These are phyloP conservation scores for Loriculus beryllinus DNA, from an alignment of 2,797 vertebrate species.

Conservation along the genomic window DNA sequence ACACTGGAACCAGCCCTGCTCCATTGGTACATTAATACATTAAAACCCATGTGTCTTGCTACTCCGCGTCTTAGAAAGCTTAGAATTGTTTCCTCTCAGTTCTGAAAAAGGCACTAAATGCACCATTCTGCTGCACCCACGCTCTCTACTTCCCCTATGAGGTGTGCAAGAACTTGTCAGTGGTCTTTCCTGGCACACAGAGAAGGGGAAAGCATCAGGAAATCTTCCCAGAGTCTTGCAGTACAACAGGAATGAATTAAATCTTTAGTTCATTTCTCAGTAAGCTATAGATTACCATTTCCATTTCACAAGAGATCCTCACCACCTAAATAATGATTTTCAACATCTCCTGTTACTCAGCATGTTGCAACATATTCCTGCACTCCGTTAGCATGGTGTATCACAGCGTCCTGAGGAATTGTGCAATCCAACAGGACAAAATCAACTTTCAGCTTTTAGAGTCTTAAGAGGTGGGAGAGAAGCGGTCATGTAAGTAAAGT, in stretches of 20 bases:
- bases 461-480: background rate
- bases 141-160: background rate
- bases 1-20: background rate
- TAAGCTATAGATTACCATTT: background rate
- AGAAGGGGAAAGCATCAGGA: background rate
- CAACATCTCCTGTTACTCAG: conserved; percentile 53
- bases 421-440: background rate
- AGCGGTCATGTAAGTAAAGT: background rate
- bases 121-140: background rate
- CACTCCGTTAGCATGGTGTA: rapidly evolving
- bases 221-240: background rate
- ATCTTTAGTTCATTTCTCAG: background rate
- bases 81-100: background rate
- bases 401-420: background rate
- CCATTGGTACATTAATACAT: background rate
- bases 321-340: background rate
- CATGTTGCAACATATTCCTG: background rate
- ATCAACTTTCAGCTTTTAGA: background rate
- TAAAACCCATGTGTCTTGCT: background rate
- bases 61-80: background rate
- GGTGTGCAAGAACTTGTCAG: background rate
- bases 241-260: background rate
- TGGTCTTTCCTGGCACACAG: background rate
- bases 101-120: background rate
- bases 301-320: background rate